Conservation (phyloP, 2,888 invertebrate species). For the Chloromyia formosa region DNA sequence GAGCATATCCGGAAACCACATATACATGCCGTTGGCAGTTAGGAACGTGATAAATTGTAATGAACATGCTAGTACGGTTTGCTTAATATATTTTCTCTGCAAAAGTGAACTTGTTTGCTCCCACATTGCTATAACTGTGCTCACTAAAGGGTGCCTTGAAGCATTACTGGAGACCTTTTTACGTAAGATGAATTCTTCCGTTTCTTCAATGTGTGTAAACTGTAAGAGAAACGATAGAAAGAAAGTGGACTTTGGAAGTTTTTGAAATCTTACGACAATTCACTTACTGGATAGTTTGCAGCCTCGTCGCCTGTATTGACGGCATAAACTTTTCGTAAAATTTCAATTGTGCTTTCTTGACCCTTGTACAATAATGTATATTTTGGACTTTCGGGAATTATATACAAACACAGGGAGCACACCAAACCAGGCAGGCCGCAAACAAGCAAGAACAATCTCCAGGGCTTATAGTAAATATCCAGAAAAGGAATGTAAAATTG, state of each 20-base stretch:
- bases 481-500: constrained; percentile 54
- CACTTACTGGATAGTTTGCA: constrained; percentile 54
- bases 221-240: constrained; percentile 5
- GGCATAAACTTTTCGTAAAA: constrained; percentile 55
- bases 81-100: constrained; percentile 55
- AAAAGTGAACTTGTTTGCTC: constrained; percentile 60
- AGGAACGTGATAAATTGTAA: constrained; percentile 59
- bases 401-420: constrained; percentile 56
- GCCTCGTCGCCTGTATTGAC: constrained; percentile 54
- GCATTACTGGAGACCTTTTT: neutral
- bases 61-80: constrained; percentile 56
- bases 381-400: constrained; percentile 61
- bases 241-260: neutral
- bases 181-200: constrained; percentile 4
- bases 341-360: constrained; percentile 54
- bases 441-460: constrained; percentile 59
- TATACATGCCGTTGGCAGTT: constrained; percentile 59
- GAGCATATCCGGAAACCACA: constrained; percentile 61
- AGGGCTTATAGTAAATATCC: constrained; percentile 57
- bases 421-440: constrained; percentile 58
- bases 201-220: constrained; percentile 37
- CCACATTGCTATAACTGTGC: constrained; percentile 57
- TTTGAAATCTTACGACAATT: too few relatives aligned
- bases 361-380: constrained; percentile 57
- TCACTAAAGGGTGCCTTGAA: constrained; percentile 24